Percentiles rank a stretch among this genome's conserved stretches.
Evolutionary conservation across 2,797 vertebrate species (phyloP).

Genomic region (Meda fulgida): DNA sequence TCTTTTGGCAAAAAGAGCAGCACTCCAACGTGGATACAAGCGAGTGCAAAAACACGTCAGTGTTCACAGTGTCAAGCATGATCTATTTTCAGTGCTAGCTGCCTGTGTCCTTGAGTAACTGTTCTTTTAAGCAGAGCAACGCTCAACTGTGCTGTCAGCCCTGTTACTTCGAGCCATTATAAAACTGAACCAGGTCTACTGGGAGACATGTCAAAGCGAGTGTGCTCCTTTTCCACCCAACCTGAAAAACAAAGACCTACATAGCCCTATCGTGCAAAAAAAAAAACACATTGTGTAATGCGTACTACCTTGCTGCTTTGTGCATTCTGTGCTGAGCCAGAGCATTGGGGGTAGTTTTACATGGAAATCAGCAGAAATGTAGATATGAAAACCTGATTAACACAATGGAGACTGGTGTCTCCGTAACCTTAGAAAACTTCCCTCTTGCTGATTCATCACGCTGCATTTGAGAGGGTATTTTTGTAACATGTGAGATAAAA

Average conservation of each 20-base stretch:
- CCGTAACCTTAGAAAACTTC: conserved; percentile 18
- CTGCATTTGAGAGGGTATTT: conserved; percentile 39
- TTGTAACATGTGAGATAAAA: conserved; percentile 17
- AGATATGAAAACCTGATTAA: conserved; percentile 45
- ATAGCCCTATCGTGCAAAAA: conserved; percentile 26
- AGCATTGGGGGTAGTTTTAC: conserved; percentile 26
- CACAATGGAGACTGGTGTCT: conserved; percentile 20
- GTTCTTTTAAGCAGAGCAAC: conserved; percentile 58
- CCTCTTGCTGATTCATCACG: conserved; percentile 1
- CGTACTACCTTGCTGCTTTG: conserved; percentile 1
- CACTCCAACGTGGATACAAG: conserved; percentile 16
- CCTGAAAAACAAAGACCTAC: conserved; percentile 60
- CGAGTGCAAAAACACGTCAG: conserved; percentile 58
- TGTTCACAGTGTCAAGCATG: conserved; percentile 46
- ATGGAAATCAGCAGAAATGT: conserved; percentile 42
- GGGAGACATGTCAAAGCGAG: conserved; percentile 59
- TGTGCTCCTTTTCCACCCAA: conserved; percentile 62
- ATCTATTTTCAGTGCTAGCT: conserved; percentile 69
- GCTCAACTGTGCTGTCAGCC: conserved; percentile 61
- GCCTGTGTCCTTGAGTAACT: conserved; percentile 58
- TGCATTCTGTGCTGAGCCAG: conserved; percentile 5
- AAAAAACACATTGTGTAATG: not conserved
- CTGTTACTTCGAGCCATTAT: conserved; percentile 61
- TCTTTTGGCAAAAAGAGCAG: conserved; percentile 55
- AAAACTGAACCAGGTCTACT: conserved; percentile 64